phyloP scores from a whole-genome alignment of 2,888 invertebrate species.

The Penaeus monodon region DNA sequence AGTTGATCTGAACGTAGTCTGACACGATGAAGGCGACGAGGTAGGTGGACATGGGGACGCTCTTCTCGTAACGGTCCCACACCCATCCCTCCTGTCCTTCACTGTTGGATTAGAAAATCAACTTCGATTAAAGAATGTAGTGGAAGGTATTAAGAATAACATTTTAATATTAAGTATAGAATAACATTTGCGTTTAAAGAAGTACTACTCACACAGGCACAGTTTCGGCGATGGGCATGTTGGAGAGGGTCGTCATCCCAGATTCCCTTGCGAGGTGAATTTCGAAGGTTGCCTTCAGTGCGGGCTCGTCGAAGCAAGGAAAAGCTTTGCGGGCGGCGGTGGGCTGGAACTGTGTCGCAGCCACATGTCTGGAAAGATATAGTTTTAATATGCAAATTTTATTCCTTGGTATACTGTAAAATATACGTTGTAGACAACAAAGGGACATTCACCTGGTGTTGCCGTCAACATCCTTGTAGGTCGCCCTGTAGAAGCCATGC shows the following conservation, averaged over 20 bases:
- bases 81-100: constrained; percentile 19
- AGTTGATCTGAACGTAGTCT: constrained; percentile 74
- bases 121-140: too few species aligned
- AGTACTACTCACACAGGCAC: too few species aligned
- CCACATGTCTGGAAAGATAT: constrained; percentile 67
- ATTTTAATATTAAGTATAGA: too few species aligned
- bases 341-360: constrained; percentile 70
- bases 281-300: constrained; percentile 82
- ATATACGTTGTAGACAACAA: too few species aligned
- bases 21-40: constrained; percentile 86
- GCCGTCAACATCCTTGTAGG: constrained; percentile 78
- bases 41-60: constrained; percentile 91
- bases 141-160: too few species aligned
- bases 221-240: constrained; percentile 76
- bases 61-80: constrained; percentile 30
- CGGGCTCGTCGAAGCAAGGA: constrained; percentile 89
- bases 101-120: background rate
- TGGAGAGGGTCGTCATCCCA: constrained; percentile 82
- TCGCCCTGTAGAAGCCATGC: constrained; percentile 86
- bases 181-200: too few species aligned
- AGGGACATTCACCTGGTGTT: constrained; percentile 74
- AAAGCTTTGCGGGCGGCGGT: constrained; percentile 75
- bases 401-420: too few species aligned
- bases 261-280: constrained; percentile 80
- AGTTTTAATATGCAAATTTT: too few species aligned